Evolutionary conservation across 1,140 invertebrate species (phyloP), one percentile per base, ranked within the genome.

Genomic region (Pteromalus puparum): DNA sequence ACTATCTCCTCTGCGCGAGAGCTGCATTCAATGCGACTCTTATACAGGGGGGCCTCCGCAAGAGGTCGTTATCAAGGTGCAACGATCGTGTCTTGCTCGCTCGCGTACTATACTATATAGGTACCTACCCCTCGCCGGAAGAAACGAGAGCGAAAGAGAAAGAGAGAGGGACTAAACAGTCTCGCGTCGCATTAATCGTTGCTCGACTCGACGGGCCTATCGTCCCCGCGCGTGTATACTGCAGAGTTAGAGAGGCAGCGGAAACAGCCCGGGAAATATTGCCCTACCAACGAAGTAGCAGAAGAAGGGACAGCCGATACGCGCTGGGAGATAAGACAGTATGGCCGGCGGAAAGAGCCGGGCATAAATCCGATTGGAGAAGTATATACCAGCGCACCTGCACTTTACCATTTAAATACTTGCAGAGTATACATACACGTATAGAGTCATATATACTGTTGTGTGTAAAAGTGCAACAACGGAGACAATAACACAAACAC

Each of bases 111-210:
- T 0, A 24, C 42, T 46, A 10, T 46, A 9, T 13, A 46, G n/a
- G n/a, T n/a, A n/a, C n/a, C n/a, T 13, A 48, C 13, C 82, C 73
- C 82, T 82, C 83, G 68, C 38, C n/a, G 53, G 67, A 26, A 70
- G 30, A 26, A 81, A n/a, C 42, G 79, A 34, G 30, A 34, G 30
- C 21, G 24, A 28, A 34, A 74, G 70, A 72, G 83, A 74, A 38
- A 74, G 26, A 38, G 26, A 38, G 53, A 38, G 73, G 48, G 65
- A 26, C 65, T 72, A 48, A 46, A 42, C 4, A 26, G 72, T 15
- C n/a, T 28, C 15, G 65, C 30, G 77, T 61, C 72, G 84, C 80
- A 81, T 81, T 81, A 81, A 81, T 86, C 76, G 74, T 83, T 67
- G 70, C 48, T 73, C 77, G 81, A 83, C 61, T 83, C 78, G 34